Evolutionary conservation across 2,888 invertebrate genomes (phyloP), one percentile per base, ranked within the genome.

Genomic region (Chironomus riparius): DNA sequence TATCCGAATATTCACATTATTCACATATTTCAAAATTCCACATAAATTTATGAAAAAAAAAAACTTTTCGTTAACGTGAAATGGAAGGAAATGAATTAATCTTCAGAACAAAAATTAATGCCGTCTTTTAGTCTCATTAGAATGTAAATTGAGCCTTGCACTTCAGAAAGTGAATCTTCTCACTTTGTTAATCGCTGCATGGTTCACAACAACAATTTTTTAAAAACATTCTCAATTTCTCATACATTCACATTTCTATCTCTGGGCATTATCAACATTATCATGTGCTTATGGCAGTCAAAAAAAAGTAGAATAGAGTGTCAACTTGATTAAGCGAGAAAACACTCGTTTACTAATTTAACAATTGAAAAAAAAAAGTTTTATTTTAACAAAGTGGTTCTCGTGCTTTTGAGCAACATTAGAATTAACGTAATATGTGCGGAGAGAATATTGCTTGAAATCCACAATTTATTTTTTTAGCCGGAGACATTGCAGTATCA

Each of bases 321-420:
- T 56, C 56, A 56, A 7, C 21, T 71, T n/a, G 71, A 71, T 71
- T 71, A 71, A 71, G 65, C 56, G n/a, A 65, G 65, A 18, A 24
- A 71, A 71, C 48, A 50, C 48, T 50, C 48, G 24, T 56, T 24
- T 7, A 50, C 56, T 50, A 71, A 71, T 71, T 71, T 71, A 71
- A 50, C 71, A 71, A 71, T 71, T 71, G 71, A 71, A 50, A 13
- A 24, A 24, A 71, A 56, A 71, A 4, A 1, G n/a, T n/a, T 38
- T 38, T 10, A 38, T 38, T 38, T 38, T 38, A 38, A 38, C 38
- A 38, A 38, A 48, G 18, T 21, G 18, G 4, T 56, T 56, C 56
- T 56, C 56, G 15, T 18, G 56, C 18, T 56, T 15, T 18, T 56
- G 56, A 15, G 56, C 18, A 18, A 56, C n/a, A 15, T 18, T n/a